A percentile compares a stretch with the other conserved stretches of the same genome.
Conservation (phyloP, 2,888 invertebrate species). For the Plusia festucae region DNA sequence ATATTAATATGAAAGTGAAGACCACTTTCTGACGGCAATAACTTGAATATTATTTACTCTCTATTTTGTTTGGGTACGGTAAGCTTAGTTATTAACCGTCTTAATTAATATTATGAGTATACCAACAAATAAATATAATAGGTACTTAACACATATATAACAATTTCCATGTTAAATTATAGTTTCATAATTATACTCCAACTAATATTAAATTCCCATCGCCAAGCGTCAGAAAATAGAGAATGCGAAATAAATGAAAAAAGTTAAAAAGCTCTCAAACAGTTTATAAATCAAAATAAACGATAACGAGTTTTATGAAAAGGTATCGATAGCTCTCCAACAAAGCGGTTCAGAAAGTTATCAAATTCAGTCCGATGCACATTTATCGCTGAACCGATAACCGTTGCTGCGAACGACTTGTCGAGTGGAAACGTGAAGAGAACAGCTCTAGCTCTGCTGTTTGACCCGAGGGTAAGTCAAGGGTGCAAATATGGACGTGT, state of each 20-base stretch:
- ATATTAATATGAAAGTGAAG: neutral
- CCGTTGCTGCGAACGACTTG: constrained; percentile 30
- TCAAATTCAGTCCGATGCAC: constrained; percentile 24
- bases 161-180: too few relatives aligned
- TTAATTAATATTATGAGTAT: neutral
- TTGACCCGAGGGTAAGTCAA: constrained; percentile 9
- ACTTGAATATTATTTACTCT: neutral
- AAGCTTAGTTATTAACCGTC: neutral
- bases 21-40: neutral
- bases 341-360: constrained; percentile 15
- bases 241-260: too few relatives aligned
- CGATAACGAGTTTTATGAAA: neutral
- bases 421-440: constrained; percentile 17
- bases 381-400: constrained; percentile 38
- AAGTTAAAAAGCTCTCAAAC: neutral
- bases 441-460: constrained; percentile 7
- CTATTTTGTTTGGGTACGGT: neutral
- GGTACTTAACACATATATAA: neutral
- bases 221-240: too few relatives aligned
- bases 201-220: neutral
- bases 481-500: neutral
- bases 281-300: neutral
- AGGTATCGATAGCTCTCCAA: neutral
- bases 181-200: too few relatives aligned
- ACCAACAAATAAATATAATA: neutral